Conservation (phyloP, 1,140 invertebrate genomes). For the Notospermus geniculatus region DNA sequence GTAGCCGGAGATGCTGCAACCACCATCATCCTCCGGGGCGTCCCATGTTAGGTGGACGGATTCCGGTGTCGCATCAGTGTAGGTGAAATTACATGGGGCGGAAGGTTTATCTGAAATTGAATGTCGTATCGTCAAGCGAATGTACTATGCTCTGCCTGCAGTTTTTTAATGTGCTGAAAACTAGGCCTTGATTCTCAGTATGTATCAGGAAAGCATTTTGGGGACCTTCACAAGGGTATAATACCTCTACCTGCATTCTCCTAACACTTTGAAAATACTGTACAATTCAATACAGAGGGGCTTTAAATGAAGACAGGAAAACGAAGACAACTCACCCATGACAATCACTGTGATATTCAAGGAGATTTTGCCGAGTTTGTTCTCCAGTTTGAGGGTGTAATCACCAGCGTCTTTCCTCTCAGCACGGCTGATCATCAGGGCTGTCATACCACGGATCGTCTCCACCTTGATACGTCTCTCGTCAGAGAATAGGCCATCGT, state of each 20-base stretch:
- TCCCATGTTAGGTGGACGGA: conserved; percentile 81
- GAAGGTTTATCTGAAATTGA: conserved; percentile 57
- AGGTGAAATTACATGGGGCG: conserved; percentile 37
- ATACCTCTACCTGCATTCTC: too few species aligned
- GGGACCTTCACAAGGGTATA: too few species aligned
- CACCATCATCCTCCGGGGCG: conserved; percentile 82
- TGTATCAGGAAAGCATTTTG: too few species aligned
- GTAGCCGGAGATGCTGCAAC: conserved; percentile 73
- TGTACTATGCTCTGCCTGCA: conserved; percentile 33
- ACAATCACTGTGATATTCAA: background rate
- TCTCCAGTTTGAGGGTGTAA: background rate
- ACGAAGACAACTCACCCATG: conserved; percentile 77
- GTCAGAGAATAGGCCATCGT: conserved; percentile 34
- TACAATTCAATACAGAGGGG: too few species aligned
- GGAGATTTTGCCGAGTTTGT: background rate
- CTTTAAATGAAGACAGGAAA: too few species aligned
- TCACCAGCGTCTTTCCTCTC: background rate
- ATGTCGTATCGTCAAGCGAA: conserved; percentile 71
- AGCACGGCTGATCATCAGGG: background rate
- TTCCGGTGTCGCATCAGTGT: conserved; percentile 39
- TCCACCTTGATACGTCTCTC: background rate
- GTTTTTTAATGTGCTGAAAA: too few species aligned
- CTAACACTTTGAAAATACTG: too few species aligned
- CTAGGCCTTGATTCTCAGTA: too few species aligned
- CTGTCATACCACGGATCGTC: conserved; percentile 5